These are phyloP conservation scores for Drosophila barbarae DNA, from an alignment of 2,888 invertebrate genomes.

Conservation along the genomic window DNA sequence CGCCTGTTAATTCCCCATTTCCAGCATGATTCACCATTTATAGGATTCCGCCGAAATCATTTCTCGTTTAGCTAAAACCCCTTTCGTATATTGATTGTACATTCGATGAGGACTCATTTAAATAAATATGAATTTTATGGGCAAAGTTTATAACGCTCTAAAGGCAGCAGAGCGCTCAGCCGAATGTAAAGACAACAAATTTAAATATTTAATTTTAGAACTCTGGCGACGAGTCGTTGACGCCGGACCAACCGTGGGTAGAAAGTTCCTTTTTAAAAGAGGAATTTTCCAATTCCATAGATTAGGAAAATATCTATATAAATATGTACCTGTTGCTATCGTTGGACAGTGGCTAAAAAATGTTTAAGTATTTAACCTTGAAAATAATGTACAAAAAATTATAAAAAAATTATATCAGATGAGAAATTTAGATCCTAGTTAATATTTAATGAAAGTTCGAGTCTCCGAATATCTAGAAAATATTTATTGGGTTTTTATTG, in stretches of 20 bases:
- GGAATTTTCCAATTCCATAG: conserved; percentile 4
- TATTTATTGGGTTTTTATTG: no score
- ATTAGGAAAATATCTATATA: not conserved
- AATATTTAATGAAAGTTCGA: no score
- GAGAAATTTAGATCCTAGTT: no score
- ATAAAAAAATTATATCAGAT: no score
- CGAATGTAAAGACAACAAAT: conserved; percentile 61
- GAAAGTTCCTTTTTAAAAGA: not conserved
- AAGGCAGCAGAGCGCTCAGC: conserved; percentile 43
- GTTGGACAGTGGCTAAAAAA: not conserved
- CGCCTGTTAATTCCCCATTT: conserved; percentile 49
- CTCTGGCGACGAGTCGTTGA: conserved; percentile 55
- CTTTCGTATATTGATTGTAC: conserved; percentile 36
- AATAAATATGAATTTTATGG: conserved; percentile 37
- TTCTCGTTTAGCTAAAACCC: conserved; percentile 11
- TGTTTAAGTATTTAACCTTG: not conserved
- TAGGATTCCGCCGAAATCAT: conserved; percentile 47
- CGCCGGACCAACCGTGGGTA: conserved; percentile 54
- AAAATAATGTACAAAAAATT: not conserved
- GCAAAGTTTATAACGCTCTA: conserved; percentile 43
- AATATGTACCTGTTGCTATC: conserved; percentile 1
- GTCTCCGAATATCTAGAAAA: no score
- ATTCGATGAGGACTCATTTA: conserved; percentile 27
- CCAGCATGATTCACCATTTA: conserved; percentile 48
- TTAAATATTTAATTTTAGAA: conserved; percentile 71